A percentile compares a stretch with the other conserved stretches of the same genome.
phyloP scores from a whole-genome alignment of 2,888 invertebrate genomes.

The Drosophila longiperda region DNA sequence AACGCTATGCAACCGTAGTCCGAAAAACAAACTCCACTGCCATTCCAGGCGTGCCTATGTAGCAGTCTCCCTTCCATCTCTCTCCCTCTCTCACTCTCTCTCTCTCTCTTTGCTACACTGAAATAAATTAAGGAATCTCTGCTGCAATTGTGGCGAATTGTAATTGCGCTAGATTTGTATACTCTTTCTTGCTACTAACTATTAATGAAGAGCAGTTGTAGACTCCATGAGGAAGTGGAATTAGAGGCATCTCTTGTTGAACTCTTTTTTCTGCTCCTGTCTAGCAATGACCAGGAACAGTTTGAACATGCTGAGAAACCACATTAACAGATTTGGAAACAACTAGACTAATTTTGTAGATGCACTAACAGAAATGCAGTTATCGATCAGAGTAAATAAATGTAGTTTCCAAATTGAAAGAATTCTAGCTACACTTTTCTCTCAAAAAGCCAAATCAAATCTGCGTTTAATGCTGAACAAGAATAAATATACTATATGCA shows the following conservation, averaged over 20 bases:
- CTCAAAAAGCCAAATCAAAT: neutral
- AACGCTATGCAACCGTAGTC: slow-evolving; percentile 44
- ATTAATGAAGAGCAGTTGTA: too few relatives aligned
- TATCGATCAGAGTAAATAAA: neutral
- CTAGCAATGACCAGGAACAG: too few relatives aligned
- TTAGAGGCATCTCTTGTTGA: too few relatives aligned
- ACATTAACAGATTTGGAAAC: too few relatives aligned
- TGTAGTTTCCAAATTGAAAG: neutral
- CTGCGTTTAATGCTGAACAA: neutral
- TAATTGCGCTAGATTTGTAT: neutral
- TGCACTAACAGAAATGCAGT: neutral
- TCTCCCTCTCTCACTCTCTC: neutral
- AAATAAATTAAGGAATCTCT: neutral
- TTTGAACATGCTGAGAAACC: too few relatives aligned
- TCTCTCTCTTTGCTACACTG: neutral
- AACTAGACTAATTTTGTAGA: too few relatives aligned
- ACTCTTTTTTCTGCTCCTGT: too few relatives aligned
- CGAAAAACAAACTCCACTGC: slow-evolving; percentile 62
- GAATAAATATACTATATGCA: neutral
- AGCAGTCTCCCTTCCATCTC: slow-evolving; percentile 1
- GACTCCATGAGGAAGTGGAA: too few relatives aligned
- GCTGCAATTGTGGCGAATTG: neutral
- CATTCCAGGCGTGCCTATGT: slow-evolving; percentile 60
- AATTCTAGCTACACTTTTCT: neutral
- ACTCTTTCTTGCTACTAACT: neutral